These are phyloP conservation scores for Onychorhynchus coronatus DNA, from an alignment of 2,113 vertebrate genomes.

Conservation along the genomic window DNA sequence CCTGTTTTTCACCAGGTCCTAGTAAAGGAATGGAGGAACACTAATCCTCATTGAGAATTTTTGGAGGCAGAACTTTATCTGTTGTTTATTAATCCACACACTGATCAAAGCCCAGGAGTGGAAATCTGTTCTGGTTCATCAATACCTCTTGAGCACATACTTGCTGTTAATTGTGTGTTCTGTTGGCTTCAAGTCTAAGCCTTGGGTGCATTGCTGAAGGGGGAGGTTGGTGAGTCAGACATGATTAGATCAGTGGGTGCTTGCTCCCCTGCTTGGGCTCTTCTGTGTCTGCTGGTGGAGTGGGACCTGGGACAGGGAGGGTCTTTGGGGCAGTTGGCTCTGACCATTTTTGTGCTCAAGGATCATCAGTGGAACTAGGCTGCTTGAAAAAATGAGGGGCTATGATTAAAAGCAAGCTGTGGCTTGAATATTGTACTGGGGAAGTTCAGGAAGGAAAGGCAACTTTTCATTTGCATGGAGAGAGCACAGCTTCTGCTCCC, in stretches of 20 bases:
- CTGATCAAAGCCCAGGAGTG: neutral
- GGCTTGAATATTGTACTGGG: neutral
- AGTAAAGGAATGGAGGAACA: neutral
- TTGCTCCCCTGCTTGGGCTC: neutral
- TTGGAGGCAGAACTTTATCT: neutral
- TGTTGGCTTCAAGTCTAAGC: neutral
- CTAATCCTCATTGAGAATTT: slow-evolving; percentile 39
- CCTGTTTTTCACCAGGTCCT: neutral
- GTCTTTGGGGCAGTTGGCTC: neutral
- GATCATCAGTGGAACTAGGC: neutral
- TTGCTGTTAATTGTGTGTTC: neutral
- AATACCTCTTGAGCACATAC: neutral
- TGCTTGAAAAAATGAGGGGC: neutral
- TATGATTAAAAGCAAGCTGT: neutral
- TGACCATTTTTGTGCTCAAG: neutral
- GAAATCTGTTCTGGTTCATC: neutral
- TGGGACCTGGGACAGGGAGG: neutral
- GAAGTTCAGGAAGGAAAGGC: neutral
- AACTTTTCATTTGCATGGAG: neutral
- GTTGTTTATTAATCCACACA: neutral
- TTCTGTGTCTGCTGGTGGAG: neutral
- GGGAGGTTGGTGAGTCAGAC: neutral
- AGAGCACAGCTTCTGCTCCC: neutral
- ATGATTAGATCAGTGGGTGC: neutral
- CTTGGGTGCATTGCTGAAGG: neutral